Base-by-base conservation (phyloP, 2,113 vertebrate genomes). In the Danionella cerebrum region DNA sequence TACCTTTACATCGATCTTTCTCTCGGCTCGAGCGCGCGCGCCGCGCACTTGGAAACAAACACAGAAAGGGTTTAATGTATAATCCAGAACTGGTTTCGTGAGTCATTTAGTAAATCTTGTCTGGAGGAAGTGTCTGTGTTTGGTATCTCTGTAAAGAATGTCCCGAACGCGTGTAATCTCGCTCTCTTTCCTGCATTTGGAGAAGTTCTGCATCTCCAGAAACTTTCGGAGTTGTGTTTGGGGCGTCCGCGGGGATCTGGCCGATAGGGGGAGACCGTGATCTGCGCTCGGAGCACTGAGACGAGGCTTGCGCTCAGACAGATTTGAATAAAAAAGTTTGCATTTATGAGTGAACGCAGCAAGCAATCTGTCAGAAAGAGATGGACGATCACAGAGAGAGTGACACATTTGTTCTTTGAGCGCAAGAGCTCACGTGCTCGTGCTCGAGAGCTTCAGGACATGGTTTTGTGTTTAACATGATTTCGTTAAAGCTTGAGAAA, bases 191-290 rank as follows among this genome's bases (percentile, higher is more conserved):
- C 1, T 6, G 5, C 19, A 48, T 24, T 47, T 35, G 3, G 12
- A 48, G 3, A 14, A 16, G 12, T 48, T 47, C 22, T 3, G 12
- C n/a, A n/a, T n/a, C n/a, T n/a, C n/a, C n/a, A n/a, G n/a, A n/a
- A n/a, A n/a, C n/a, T n/a, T n/a, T n/a, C n/a, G n/a, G n/a, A n/a
- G n/a, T n/a, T n/a, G n/a, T n/a, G 19, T 31, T 31, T 16, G 12
- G 11, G 39, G n/a, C 41, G 12, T n/a, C 19, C 76, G 4, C 41
- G 1, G 1, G 5, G 1, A 24, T 55, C 2, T 72, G 18, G 57
- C 72, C 87, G 82, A 85, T 82, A 91, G 93, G 84, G 87, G 91
- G 91, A 85, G 86, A 88, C 91, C 91, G 80, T 84, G 79, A 84
- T 82, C 83, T 84, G 44, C 24, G 60, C 27, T 64, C 42, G 13